These are phyloP conservation scores for Brenthis ino DNA, from an alignment of 2,888 invertebrate genomes.

Conservation along the genomic window DNA sequence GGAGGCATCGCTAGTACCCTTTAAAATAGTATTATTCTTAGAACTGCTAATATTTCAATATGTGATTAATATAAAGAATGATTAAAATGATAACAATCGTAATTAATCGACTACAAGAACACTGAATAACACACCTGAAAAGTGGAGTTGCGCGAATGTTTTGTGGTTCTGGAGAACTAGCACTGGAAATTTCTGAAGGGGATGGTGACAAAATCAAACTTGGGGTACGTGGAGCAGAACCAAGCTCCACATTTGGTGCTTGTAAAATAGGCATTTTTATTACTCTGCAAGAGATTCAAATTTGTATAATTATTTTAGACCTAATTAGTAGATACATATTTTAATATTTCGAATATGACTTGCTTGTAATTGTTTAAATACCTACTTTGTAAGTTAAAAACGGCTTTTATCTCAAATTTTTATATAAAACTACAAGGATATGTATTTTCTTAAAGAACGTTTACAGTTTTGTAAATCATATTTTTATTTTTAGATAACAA, in stretches of 20 bases:
- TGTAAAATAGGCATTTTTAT: constrained; percentile 63
- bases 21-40: constrained; percentile 20
- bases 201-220: constrained; percentile 63
- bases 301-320: not conserved
- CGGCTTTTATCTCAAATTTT: no score
- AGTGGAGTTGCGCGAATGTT: constrained; percentile 64
- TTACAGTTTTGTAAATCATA: not conserved
- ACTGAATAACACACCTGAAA: constrained; percentile 57
- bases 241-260: constrained; percentile 70
- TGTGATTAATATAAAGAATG: not conserved
- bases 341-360: not conserved
- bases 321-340: not conserved
- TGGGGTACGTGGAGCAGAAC: constrained; percentile 63
- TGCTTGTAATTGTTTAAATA: not conserved
- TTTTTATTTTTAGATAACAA: constrained; percentile 15
- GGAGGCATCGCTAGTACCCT: constrained; percentile 74
- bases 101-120: not conserved
- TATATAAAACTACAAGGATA: no score
- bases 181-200: constrained; percentile 72
- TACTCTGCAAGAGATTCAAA: constrained; percentile 11
- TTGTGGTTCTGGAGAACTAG: constrained; percentile 71
- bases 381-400: no score
- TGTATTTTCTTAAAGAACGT: not conserved
- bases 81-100: not conserved
- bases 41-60: not conserved